Base-by-base conservation (phyloP, 1,140 invertebrate genomes). In the Drosophila saltans region DNA sequence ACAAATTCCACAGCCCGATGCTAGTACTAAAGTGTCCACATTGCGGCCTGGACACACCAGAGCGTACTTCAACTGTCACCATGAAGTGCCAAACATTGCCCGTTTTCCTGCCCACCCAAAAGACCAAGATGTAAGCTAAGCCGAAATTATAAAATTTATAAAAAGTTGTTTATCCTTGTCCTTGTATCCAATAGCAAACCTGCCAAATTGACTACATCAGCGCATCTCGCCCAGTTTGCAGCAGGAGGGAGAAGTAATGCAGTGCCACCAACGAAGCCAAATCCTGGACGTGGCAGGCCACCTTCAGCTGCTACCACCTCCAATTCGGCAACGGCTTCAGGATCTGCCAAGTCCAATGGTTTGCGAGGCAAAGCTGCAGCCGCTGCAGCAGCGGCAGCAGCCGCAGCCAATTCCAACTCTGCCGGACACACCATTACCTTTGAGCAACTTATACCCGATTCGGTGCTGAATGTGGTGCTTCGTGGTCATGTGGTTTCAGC, bases 11-110 rank as follows among this genome's bases (percentile, higher is more conserved):
- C 40, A 86, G 91, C 45, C 91, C 91, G 3, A 81, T 89, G 72
- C 60, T 92, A 43, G 90, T 92, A 8, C 67, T 92, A 0, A 92
- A 92, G 26, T 98, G 97, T 92, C 96, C 96, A 1, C 97, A 98
- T 90, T 98, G 97, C 91, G 96, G 95, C 1, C 92, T 94, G 52
- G 93, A 95, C 69, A 92, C 93, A 0, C 92, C 92, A 7, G 91
- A 93, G 39, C 92, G 93, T 81, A 91, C 91, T 64, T 93, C 93
- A 8, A 91, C 82, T 4, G 88, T 92, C 2, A 92, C 91, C 62
- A 92, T 92, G 92, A 91, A 91, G 78, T 92, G 91, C 68, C 84
- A 91, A 73, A 78, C 85, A 9, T 72, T 92, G 76, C 92, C 92
- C 65, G 91, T 92, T 60, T 92, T 92, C 80, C 58, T 90, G 61